Evolutionary conservation across 2,113 vertebrate species (phyloP), one percentile per base, ranked within the genome.

Genomic region (Petaurus breviceps): DNA sequence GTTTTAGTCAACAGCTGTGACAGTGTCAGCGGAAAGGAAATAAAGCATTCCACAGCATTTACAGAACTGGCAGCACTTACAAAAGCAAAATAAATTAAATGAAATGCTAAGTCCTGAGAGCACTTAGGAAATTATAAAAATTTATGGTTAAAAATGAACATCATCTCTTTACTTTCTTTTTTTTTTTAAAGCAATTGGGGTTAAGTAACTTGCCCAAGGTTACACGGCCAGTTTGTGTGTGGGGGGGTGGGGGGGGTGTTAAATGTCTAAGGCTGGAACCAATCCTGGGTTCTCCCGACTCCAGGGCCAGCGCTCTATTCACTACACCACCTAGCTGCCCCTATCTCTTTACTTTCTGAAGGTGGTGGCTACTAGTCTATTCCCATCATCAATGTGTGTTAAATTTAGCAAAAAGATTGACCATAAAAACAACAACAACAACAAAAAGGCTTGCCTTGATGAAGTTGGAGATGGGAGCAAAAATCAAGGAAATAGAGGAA

Each of bases 21-120:
- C 26, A 90, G 0, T 28, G 92, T 26, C 47, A 92, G 90, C 5
- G 93, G 92, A 91, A 90, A 95, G 53, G 25, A 96, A 90, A 52
- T 54, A 92, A 50, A 90, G 93, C 8, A 93, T 46, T 68, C 55
- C 37, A 95, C 3, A 51, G 90, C 10, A 43, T 61, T 25, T 53
- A 55, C 92, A 90, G 93, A 47, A 92, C 3, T n/a, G 16, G 46
- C 37, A 92, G 91, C 2, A 89, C 92, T 93, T 68, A 57, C n/a
- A 54, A 77, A 46, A 25, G 25, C 49, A 95, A 94, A 93, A 92
- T 90, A 90, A 93, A 2, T 94, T 22, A 54, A 31, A 93, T 91
- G 28, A 96, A 96, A 96, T 68, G 43, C 23, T 91, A 95, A 93
- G 91, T 95, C 92, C 95, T 90, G 92, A 51, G 91, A 92, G 89